Evolutionary conservation across 2,888 invertebrate species (phyloP).

Genomic region (Leucozona laternaria): DNA sequence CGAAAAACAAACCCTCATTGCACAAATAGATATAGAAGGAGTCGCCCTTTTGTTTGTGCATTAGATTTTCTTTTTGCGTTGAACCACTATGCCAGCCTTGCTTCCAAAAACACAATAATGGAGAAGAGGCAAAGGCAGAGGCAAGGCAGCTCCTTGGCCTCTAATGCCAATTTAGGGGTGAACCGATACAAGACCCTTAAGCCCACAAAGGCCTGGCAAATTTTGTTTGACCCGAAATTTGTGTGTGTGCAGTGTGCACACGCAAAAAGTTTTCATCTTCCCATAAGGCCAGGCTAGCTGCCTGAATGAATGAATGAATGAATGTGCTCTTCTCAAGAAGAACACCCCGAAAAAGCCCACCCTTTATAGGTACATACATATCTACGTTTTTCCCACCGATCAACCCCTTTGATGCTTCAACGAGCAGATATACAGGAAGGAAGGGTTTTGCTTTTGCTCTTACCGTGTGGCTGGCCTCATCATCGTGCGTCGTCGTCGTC

Average conservation of each 20-base stretch:
- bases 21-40: conserved; percentile 22
- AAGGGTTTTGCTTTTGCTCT: conserved; percentile 24
- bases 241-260: conserved; percentile 61
- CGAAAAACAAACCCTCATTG: conserved; percentile 33
- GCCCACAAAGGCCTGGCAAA: conserved; percentile 72
- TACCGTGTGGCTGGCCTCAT: conserved; percentile 16
- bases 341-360: conserved; percentile 27
- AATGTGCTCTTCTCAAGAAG: conserved; percentile 30
- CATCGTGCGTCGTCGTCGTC: conserved; percentile 9
- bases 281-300: background rate
- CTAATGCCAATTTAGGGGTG: conserved; percentile 76
- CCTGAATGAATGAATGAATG: background rate
- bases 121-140: conserved; percentile 31
- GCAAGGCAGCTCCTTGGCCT: conserved; percentile 62
- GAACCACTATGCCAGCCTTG: conserved; percentile 60
- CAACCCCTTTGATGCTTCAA: conserved; percentile 65
- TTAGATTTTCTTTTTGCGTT: conserved; percentile 71
- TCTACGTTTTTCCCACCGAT: conserved; percentile 56
- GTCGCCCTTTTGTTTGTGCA: conserved; percentile 56
- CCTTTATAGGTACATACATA: conserved; percentile 14
- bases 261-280: conserved; percentile 65
- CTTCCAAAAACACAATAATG: conserved; percentile 18
- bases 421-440: conserved; percentile 27
- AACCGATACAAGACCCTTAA: conserved; percentile 76
- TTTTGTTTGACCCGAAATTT: conserved; percentile 73